Conservation (phyloP, 2,113 vertebrate species). For the Willisornis vidua region DNA sequence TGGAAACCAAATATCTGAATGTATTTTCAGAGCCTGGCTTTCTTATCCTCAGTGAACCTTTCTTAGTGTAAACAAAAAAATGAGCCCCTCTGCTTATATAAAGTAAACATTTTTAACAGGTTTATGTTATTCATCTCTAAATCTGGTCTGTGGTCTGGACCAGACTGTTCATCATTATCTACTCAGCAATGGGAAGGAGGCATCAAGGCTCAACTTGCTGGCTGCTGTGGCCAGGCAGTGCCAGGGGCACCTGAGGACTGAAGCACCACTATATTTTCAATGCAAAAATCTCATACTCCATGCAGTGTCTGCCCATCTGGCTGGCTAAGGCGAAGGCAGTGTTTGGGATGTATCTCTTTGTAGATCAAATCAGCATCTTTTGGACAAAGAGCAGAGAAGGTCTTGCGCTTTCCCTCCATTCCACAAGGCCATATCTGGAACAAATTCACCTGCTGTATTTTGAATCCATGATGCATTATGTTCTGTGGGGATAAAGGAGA, state of each 20-base stretch:
- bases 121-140: neutral
- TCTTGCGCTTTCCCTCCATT: neutral
- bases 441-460: neutral
- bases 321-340: neutral
- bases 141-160: neutral
- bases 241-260: neutral
- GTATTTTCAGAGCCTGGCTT: neutral
- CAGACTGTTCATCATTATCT: neutral
- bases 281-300: neutral
- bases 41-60: neutral
- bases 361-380: neutral
- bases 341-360: neutral
- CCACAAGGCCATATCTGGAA: neutral
- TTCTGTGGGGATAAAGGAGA: neutral
- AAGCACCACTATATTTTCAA: neutral
- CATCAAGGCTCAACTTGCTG: accelerated
- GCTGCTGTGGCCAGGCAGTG: neutral
- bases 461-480: neutral
- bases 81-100: neutral
- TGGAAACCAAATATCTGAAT: neutral
- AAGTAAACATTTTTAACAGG: neutral
- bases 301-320: accelerated
- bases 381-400: neutral
- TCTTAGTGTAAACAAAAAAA: neutral
- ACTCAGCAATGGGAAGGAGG: accelerated